Conservation (phyloP, 1,140 invertebrate genomes). For the Drosophila aff. region DNA sequence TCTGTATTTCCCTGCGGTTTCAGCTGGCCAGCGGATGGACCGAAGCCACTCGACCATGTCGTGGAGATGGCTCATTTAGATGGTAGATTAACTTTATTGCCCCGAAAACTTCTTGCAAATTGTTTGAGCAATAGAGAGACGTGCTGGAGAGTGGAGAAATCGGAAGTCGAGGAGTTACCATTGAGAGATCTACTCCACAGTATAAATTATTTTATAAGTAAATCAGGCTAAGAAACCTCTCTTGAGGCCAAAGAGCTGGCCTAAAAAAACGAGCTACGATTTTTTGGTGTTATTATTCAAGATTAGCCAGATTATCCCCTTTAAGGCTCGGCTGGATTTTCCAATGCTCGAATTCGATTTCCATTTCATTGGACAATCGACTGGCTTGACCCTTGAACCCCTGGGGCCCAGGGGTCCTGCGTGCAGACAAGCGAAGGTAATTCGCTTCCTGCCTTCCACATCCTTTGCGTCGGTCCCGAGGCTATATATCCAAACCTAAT, state of each 20-base stretch:
- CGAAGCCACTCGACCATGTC: constrained; percentile 66
- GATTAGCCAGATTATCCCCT: constrained; percentile 31
- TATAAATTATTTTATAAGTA: background rate
- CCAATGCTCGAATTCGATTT: constrained; percentile 47
- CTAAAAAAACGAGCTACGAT: constrained; percentile 19
- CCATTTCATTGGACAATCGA: constrained; percentile 31
- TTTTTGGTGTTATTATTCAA: constrained; percentile 17
- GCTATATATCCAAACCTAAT: constrained; percentile 53
- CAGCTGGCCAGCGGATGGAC: constrained; percentile 24
- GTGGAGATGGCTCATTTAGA: constrained; percentile 70
- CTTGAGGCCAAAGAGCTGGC: constrained; percentile 2
- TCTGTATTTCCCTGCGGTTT: constrained; percentile 47
- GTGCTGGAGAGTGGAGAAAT: constrained; percentile 37
- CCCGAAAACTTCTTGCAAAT: constrained; percentile 70
- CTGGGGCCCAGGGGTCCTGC: constrained; percentile 32
- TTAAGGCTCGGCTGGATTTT: constrained; percentile 31
- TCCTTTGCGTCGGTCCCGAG: constrained; percentile 18
- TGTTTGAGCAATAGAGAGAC: constrained; percentile 74
- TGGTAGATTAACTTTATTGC: constrained; percentile 79
- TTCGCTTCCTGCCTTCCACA: constrained; percentile 41
- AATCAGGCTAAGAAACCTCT: background rate
- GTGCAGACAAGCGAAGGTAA: constrained; percentile 72
- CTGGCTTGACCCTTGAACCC: constrained; percentile 62
- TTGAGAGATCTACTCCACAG: too few species aligned
- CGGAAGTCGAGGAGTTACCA: background rate